These are phyloP conservation scores for Tangachromis dhanisi DNA, from an alignment of 2,113 vertebrate genomes.

Conservation along the genomic window DNA sequence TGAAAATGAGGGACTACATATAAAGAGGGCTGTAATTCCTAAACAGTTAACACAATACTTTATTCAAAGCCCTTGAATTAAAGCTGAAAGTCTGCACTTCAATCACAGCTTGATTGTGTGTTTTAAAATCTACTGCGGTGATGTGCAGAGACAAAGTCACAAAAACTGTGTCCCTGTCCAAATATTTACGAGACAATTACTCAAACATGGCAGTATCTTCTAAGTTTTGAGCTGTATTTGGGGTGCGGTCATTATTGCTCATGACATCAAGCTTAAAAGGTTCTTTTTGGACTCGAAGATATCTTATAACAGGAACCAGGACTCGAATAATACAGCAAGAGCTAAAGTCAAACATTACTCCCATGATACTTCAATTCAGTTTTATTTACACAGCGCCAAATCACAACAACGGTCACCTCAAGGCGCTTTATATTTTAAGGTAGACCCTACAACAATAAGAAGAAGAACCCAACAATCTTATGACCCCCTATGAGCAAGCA, in stretches of 20 bases:
- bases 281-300: neutral
- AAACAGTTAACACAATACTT: neutral
- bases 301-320: neutral
- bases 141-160: neutral
- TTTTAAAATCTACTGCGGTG: neutral
- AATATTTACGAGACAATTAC: fast-evolving
- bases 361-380: neutral
- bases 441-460: neutral
- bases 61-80: neutral
- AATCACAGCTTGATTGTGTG: neutral
- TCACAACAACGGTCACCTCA: neutral
- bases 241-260: neutral
- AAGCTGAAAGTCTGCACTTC: neutral
- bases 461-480: neutral
- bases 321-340: neutral
- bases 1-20: neutral
- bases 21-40: neutral
- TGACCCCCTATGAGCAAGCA: neutral
- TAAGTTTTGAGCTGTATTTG: neutral
- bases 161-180: neutral
- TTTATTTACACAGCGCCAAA: neutral
- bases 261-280: neutral
- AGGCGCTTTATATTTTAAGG: neutral
- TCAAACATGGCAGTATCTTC: neutral
- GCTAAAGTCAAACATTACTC: neutral